Conservation (phyloP, 2,888 invertebrate species). For the Aromia moschata region DNA sequence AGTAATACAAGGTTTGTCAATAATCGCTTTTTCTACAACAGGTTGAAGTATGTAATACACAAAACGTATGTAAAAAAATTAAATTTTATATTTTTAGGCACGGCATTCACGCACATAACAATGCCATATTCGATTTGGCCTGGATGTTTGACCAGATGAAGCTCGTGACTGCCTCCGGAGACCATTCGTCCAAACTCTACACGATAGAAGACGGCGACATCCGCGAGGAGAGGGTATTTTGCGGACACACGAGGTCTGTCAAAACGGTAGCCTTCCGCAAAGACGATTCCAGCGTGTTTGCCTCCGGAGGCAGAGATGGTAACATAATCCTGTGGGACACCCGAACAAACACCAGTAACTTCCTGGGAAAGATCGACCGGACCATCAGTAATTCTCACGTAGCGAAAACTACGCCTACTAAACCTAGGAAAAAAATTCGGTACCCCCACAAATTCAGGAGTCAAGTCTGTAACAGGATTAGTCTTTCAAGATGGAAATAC, state of each 20-base stretch:
- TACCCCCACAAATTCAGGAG: slow-evolving; percentile 62
- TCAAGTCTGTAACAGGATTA: slow-evolving; percentile 83
- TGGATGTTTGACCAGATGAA: slow-evolving; percentile 84
- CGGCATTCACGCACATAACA: slow-evolving; percentile 76
- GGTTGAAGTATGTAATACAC: neutral
- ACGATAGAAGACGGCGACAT: slow-evolving; percentile 68
- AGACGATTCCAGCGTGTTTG: slow-evolving; percentile 78
- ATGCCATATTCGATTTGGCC: slow-evolving; percentile 89
- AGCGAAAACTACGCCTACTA: slow-evolving; percentile 62
- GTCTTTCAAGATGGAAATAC: slow-evolving; percentile 83
- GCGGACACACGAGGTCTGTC: slow-evolving; percentile 82
- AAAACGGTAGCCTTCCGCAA: slow-evolving; percentile 82
- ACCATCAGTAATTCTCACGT: slow-evolving; percentile 75
- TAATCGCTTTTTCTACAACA: too few relatives aligned
- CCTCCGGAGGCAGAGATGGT: slow-evolving; percentile 87
- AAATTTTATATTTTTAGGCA: slow-evolving; percentile 40
- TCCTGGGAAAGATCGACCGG: slow-evolving; percentile 72
- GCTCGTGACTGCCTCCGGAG: slow-evolving; percentile 86
- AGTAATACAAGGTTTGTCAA: slow-evolving; percentile 31
- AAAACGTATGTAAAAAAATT: neutral
- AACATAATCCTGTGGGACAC: slow-evolving; percentile 88
- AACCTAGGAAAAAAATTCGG: slow-evolving; percentile 40
- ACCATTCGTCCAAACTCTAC: slow-evolving; percentile 85
- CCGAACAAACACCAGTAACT: slow-evolving; percentile 64
- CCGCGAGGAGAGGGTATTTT: slow-evolving; percentile 69